phyloP scores from a whole-genome alignment of 2,888 invertebrate species.

The Tetropium fuscum region DNA sequence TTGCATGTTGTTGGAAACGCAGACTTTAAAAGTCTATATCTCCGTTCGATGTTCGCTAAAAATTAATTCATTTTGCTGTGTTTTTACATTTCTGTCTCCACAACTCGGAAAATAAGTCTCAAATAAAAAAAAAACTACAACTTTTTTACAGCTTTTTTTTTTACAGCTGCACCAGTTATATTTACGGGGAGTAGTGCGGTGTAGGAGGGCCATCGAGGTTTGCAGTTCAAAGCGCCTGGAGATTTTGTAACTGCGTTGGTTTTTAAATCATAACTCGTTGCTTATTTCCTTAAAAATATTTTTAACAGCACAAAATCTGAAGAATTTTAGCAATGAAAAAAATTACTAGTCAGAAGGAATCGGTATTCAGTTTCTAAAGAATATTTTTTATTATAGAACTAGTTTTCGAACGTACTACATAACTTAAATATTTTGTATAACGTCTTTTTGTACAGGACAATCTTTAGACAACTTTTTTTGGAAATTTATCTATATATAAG shows the following conservation, averaged over 20 bases:
- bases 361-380: too few species aligned
- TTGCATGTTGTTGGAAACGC: not conserved
- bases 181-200: too few species aligned
- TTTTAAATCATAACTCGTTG: not conserved
- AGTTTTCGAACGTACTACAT: not conserved
- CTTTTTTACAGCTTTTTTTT: too few species aligned
- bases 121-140: too few species aligned
- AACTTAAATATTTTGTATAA: not conserved
- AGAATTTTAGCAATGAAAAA: too few species aligned
- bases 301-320: too few species aligned
- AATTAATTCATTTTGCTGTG: not conserved
- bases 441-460: not conserved
- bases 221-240: not conserved
- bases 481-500: too few species aligned
- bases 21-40: not conserved
- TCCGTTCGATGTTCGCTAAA: not conserved
- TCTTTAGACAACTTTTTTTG: not conserved
- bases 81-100: not conserved
- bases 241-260: not conserved
- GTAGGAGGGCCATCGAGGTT: not conserved
- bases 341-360: too few species aligned
- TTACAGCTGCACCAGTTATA: too few species aligned
- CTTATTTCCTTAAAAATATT: not conserved
- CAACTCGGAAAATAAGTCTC: too few species aligned
- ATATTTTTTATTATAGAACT: too few species aligned